These are phyloP conservation scores for Panzeria rudis DNA, from an alignment of 2,888 invertebrate species.

Conservation along the genomic window DNA sequence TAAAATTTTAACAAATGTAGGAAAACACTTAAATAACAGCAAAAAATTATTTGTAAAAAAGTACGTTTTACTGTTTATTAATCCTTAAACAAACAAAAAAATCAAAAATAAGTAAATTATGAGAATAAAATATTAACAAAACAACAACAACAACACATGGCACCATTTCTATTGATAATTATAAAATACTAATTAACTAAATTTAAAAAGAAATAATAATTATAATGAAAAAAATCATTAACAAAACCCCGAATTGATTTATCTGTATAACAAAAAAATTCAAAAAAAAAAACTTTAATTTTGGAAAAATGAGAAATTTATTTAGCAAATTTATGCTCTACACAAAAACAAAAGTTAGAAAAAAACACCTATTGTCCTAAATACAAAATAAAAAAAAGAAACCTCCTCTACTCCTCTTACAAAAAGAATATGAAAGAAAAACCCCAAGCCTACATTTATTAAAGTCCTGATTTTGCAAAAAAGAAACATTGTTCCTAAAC, in stretches of 20 bases:
- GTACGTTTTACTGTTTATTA: conserved; percentile 64
- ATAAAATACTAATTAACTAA: conserved; percentile 51
- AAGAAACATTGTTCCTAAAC: too few species aligned
- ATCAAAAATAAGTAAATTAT: conserved; percentile 46
- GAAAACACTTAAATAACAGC: background rate
- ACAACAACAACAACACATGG: conserved; percentile 62
- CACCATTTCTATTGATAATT: conserved; percentile 71
- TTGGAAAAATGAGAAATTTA: conserved; percentile 49
- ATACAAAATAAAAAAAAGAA: conserved; percentile 63
- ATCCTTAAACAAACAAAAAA: conserved; percentile 57
- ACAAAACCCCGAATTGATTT: conserved; percentile 53
- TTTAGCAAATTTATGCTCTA: conserved; percentile 68
- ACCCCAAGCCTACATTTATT: conserved; percentile 70
- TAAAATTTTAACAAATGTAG: conserved; percentile 24
- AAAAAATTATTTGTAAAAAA: conserved; percentile 26
- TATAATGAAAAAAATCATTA: conserved; percentile 6
- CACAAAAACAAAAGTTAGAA: conserved; percentile 53
- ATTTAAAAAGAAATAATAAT: conserved; percentile 13
- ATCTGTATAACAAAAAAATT: conserved; percentile 49
- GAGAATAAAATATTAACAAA: conserved; percentile 49
- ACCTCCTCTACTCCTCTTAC: conserved; percentile 69
- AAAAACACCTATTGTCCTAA: conserved; percentile 66
- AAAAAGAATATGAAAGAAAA: conserved; percentile 60
- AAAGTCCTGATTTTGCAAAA: background rate
- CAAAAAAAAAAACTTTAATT: conserved; percentile 49